A percentile compares a stretch with the other conserved stretches of the same genome.
phyloP scores from a whole-genome alignment of 2,797 vertebrate species.

The Ceyx erithaca region DNA sequence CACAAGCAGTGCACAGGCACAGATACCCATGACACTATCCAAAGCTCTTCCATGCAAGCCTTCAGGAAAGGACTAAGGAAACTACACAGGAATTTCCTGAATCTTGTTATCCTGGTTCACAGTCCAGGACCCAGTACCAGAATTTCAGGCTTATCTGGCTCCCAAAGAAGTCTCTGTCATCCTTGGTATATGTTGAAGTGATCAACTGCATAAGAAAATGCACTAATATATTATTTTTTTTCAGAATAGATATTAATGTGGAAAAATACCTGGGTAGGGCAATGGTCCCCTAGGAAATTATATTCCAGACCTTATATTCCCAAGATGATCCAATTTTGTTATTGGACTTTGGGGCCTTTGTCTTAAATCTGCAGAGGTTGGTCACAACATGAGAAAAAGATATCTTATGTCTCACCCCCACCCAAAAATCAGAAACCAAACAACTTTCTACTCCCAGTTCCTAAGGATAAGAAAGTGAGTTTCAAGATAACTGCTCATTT shows the following conservation, averaged over 20 bases:
- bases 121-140: not conserved
- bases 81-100: not conserved
- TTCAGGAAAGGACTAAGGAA: not conserved
- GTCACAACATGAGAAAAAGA: not conserved
- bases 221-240: not conserved
- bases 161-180: not conserved
- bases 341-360: not conserved
- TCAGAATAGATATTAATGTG: not conserved
- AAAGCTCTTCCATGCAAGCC: not conserved
- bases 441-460: not conserved
- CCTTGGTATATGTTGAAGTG: not conserved
- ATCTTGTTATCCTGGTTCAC: not conserved
- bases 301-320: not conserved
- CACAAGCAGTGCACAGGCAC: not conserved
- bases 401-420: not conserved
- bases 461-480: not conserved
- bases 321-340: not conserved
- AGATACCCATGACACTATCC: not conserved
- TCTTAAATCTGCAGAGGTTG: not conserved
- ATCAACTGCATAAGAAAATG: conserved; percentile 14
- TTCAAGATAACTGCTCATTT: conserved; percentile 53
- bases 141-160: not conserved
- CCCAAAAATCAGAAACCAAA: not conserved
- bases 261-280: not conserved
- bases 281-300: not conserved